Base-by-base conservation (phyloP, 1,140 invertebrate genomes). In the Temnothorax longispinosus region DNA sequence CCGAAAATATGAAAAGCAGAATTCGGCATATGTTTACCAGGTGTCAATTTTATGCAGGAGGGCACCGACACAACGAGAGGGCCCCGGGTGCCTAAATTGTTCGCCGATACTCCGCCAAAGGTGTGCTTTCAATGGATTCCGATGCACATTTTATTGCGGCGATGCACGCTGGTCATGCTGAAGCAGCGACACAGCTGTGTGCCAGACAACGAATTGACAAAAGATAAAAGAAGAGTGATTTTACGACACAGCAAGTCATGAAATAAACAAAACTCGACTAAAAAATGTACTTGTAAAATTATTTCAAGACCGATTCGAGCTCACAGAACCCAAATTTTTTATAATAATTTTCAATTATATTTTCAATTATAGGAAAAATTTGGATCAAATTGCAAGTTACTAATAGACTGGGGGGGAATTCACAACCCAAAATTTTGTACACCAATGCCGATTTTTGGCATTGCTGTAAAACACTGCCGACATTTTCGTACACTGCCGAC, bases 1-100 rank as follows among this genome's bases (percentile, higher is more conserved):
- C 41, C 32, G n/a, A 62, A 75, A 62, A 75, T 27, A 27, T 84
- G 69, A 75, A 84, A 84, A 74, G 13, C 50, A 10, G 41, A 21
- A 35, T 77, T 89, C 77, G 67, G 74, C 93, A 93, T 93, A 90
- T 94, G 93, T 88, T 87, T 89, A 69, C 93, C 93, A 94, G 93
- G 91, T 94, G 92, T 90, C 91, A 89, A 93, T 88, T 91, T 88
- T 69, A 75, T 85, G 58, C 80, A 77, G 71, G 60, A 86, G 74
- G 71, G 60, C 21, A 32, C 44, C 65, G 50, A 69, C 10, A 72
- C 47, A 50, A 41, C 77, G 82, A 76, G 58, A 78, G 78, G 18
- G 65, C 44, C 44, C 91, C 91, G 91, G 91, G 80, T 92, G 91
- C 60, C 69, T 87, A 87, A 88, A 82, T 77, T 60, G 77, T 76